Evolutionary conservation across 1,140 invertebrate genomes (phyloP).

Genomic region (Trachymyrmex septentrionalis): DNA sequence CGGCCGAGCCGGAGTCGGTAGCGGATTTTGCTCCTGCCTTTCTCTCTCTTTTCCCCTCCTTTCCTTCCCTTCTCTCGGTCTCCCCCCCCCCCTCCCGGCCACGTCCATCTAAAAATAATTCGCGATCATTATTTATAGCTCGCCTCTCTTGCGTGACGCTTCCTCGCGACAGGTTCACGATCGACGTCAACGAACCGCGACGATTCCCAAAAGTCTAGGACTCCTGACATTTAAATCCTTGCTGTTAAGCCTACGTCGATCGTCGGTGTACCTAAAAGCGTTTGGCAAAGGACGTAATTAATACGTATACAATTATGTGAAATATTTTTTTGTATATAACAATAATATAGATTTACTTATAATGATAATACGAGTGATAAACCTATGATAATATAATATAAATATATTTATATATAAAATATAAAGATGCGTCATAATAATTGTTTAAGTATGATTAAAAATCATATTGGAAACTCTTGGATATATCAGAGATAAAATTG

Average conservation of each 20-base stretch:
- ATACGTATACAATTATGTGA: neutral
- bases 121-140: slow-evolving; percentile 76
- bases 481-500: no score
- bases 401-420: neutral
- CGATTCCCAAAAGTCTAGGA: slow-evolving; percentile 24
- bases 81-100: neutral
- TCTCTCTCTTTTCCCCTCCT: neutral
- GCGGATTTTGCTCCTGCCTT: slow-evolving; percentile 56
- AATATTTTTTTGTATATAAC: neutral
- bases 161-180: slow-evolving; percentile 64
- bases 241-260: neutral
- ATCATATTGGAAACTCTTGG: no score
- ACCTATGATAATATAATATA: no score
- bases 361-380: no score
- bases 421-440: neutral
- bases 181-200: slow-evolving; percentile 5
- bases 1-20: slow-evolving; percentile 50
- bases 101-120: slow-evolving; percentile 74
- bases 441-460: neutral
- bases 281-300: neutral
- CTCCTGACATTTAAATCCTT: neutral
- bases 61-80: neutral
- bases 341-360: no score
- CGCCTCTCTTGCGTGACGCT: slow-evolving; percentile 44
- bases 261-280: neutral